A percentile compares a stretch with the other conserved stretches of the same genome.
These are phyloP conservation scores for Staurois parvus DNA, from an alignment of 2,797 vertebrate genomes.

Conservation along the genomic window DNA sequence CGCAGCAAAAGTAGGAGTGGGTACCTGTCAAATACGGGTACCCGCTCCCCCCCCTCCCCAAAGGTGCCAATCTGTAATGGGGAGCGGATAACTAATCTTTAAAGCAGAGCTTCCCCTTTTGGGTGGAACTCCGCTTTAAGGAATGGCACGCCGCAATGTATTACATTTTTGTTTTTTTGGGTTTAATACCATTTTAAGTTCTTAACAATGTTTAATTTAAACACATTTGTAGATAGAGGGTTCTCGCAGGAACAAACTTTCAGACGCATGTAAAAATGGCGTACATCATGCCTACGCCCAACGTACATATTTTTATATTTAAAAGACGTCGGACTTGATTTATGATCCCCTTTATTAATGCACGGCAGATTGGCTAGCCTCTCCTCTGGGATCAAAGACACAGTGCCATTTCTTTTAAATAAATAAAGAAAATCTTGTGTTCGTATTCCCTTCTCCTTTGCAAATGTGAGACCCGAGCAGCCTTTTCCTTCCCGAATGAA, in stretches of 20 bases:
- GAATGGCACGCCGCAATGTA: no score
- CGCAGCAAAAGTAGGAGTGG: no score
- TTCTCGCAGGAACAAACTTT: neutral
- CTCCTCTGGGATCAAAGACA: constrained; percentile 84
- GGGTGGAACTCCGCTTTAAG: no score
- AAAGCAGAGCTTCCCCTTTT: no score
- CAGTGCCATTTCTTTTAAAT: constrained; percentile 73
- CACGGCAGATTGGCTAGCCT: neutral
- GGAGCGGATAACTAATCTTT: no score
- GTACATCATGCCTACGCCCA: neutral
- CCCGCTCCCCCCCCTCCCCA: no score
- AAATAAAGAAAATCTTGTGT: constrained; percentile 85
- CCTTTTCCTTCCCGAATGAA: constrained; percentile 80
- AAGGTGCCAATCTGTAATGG: no score
- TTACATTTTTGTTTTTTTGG: no score
- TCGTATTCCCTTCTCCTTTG: constrained; percentile 76
- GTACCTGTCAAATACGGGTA: no score
- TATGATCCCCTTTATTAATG: constrained; percentile 12
- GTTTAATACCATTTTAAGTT: no score
- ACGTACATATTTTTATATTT: constrained; percentile 4
- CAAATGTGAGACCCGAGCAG: constrained; percentile 79
- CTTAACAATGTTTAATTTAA: neutral
- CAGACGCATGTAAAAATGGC: neutral
- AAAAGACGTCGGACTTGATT: constrained; percentile 7
- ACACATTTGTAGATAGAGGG: neutral